Percentiles rank a stretch among this genome's conserved stretches.
Conservation (phyloP, 30 jellyfish, hydroid and myxozoan species). For the Hydractinia echinata region DNA sequence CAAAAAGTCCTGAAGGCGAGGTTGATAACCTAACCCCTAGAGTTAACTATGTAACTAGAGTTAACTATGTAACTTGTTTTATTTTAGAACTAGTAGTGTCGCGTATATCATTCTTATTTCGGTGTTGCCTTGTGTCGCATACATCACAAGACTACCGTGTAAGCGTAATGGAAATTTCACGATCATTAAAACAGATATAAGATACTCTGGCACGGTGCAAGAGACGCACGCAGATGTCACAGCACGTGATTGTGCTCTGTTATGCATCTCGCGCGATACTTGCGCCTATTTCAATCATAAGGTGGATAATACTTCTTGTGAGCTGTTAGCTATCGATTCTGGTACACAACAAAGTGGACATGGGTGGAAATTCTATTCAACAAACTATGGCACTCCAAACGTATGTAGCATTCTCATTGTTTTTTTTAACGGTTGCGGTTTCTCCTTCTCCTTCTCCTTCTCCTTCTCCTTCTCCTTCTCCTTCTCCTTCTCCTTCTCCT, state of each 20-base stretch:
- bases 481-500: too few relatives aligned
- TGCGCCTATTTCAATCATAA: background rate
- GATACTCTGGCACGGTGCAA: background rate
- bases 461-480: slow-evolving; percentile 10
- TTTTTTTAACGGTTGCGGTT: too few relatives aligned
- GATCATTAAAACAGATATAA: background rate
- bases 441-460: slow-evolving; percentile 12
- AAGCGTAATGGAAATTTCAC: background rate
- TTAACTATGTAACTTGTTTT: too few relatives aligned
- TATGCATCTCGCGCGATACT: background rate
- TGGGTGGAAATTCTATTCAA: slow-evolving; percentile 4
- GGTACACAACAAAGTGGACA: background rate
- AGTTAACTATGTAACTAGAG: too few relatives aligned
- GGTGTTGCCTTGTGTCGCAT: too few relatives aligned
- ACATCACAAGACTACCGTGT: slow-evolving; percentile 5
- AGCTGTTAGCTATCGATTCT: background rate
- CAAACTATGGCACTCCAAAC: background rate
- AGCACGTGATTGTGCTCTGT: background rate
- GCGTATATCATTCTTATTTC: too few relatives aligned
- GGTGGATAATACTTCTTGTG: background rate
- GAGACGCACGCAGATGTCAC: background rate
- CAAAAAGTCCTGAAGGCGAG: too few relatives aligned
- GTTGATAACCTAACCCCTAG: too few relatives aligned
- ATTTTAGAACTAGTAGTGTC: too few relatives aligned
- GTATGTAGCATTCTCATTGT: background rate